Base-by-base conservation (phyloP, 2,888 invertebrate species). In the Cosmorhoe ocellata region DNA sequence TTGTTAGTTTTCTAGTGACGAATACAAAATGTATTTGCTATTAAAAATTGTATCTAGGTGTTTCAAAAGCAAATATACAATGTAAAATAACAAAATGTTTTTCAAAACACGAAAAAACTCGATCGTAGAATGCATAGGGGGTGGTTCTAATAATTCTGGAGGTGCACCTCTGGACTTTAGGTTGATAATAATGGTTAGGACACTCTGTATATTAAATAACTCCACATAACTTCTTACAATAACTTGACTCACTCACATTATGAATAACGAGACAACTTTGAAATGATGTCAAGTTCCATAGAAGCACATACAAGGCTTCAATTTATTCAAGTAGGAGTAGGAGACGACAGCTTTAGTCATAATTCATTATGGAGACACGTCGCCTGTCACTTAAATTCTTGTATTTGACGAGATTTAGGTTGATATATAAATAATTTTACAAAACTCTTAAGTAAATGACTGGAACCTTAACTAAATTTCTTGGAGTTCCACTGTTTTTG, bases 241-340 rank as follows among this genome's bases (percentile, higher is more conserved):
- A 18, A 18, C 18, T 18, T 18, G 18, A 4, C 18, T 18, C 18
- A 28, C 26, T 14, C 3, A 6, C 13, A 11, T n/a, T 28, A 3
- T 43, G 7, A 26, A 33, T 38, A 44, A 36, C 32, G 26, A 39
- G 47, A 12, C 14, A 33, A 39, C 26, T 46, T 45, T 26, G 8
- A 10, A 39, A 18, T 18, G 11, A 39, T 26, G 46, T 39, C 14
- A 33, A 46, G 46, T 18, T 38, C 7, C 7, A 24, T 24, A 12
- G 14, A 33, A 43, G 8, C 14, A 28, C 10, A 31, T 46, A 32
- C 32, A 26, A 11, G 7, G 32, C 26, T 40, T 27, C 28, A 33
- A 40, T 40, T 46, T 27, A 9, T 18, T 13, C 22, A 24, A 32
- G 12, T 45, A 27, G 9, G 30, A 32, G 12, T 45, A 27, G 9